A percentile compares a stretch with the other conserved stretches of the same genome.
These are phyloP conservation scores for Mantis religiosa DNA, from an alignment of 2,888 invertebrate genomes.

Conservation along the genomic window DNA sequence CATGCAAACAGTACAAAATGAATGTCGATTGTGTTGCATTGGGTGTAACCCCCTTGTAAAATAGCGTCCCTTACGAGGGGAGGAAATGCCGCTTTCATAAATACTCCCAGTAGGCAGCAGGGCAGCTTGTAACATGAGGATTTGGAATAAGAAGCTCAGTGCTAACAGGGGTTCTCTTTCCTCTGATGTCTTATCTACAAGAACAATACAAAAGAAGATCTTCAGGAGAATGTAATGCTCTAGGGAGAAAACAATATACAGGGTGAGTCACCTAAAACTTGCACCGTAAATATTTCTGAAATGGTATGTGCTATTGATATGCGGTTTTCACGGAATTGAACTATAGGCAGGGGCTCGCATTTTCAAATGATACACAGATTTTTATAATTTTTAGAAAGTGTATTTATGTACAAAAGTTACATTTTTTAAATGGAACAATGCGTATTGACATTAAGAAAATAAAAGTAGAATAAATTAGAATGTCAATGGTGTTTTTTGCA, in stretches of 20 bases:
- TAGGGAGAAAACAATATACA: neutral
- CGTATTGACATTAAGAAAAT: too few relatives aligned
- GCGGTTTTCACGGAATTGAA: too few relatives aligned
- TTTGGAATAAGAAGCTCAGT: neutral
- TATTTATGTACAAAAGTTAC: too few relatives aligned
- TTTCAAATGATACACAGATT: too few relatives aligned
- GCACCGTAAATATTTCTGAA: too few relatives aligned
- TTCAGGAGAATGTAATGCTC: neutral
- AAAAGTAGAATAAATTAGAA: too few relatives aligned
- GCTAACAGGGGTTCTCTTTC: neutral
- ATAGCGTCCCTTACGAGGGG: neutral
- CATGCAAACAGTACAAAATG: neutral
- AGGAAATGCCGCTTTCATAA: neutral
- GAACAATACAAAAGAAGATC: neutral
- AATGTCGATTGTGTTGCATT: neutral
- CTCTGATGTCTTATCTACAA: neutral
- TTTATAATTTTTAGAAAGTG: too few relatives aligned
- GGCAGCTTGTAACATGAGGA: neutral
- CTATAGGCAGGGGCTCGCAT: too few relatives aligned
- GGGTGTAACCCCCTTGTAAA: neutral
- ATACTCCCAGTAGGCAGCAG: neutral
- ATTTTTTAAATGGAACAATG: too few relatives aligned
- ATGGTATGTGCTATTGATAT: too few relatives aligned
- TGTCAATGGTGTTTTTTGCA: too few relatives aligned
- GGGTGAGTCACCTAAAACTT: too few relatives aligned